Percentiles rank a stretch among this genome's conserved stretches.
Evolutionary conservation across 2,797 vertebrate genomes (phyloP).

Genomic region (Echiichthys vipera): DNA sequence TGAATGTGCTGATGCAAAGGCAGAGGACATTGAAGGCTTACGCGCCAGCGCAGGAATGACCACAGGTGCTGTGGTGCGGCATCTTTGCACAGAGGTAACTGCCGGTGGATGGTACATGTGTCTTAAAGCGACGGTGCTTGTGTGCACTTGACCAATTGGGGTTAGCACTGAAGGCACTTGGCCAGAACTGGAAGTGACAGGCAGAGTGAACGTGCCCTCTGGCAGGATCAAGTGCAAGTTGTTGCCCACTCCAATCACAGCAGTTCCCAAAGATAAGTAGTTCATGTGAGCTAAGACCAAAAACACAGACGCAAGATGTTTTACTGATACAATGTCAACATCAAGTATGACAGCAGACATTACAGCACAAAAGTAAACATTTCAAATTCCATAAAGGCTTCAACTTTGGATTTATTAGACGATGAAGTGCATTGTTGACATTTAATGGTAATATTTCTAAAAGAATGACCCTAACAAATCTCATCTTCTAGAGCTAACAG

Average conservation of each 20-base stretch:
- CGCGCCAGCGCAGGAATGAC: conserved; percentile 54
- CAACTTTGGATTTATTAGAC: background rate
- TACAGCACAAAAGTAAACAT: background rate
- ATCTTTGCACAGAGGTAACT: conserved; percentile 35
- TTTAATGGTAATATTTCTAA: background rate
- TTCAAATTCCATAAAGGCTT: background rate
- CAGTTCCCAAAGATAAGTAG: conserved; percentile 73
- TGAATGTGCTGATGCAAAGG: conserved; percentile 30
- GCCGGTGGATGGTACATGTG: conserved; percentile 13
- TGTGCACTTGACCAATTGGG: conserved; percentile 52
- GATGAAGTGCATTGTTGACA: background rate
- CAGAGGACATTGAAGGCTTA: conserved; percentile 23
- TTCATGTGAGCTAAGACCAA: conserved; percentile 73
- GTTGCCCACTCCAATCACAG: conserved; percentile 78
- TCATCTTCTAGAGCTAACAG: background rate
- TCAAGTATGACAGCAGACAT: background rate
- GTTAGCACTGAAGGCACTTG: conserved; percentile 61
- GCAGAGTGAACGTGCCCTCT: conserved; percentile 75
- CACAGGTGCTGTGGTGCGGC: conserved; percentile 45
- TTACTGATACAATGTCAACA: background rate
- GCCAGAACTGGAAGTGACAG: conserved; percentile 61
- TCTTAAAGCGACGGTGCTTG: background rate
- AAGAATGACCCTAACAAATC: background rate
- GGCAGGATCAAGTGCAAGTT: conserved; percentile 84
- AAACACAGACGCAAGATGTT: background rate